These are phyloP conservation scores for Caenorhabditis plicata DNA, from an alignment of 2,888 invertebrate genomes.

Conservation along the genomic window DNA sequence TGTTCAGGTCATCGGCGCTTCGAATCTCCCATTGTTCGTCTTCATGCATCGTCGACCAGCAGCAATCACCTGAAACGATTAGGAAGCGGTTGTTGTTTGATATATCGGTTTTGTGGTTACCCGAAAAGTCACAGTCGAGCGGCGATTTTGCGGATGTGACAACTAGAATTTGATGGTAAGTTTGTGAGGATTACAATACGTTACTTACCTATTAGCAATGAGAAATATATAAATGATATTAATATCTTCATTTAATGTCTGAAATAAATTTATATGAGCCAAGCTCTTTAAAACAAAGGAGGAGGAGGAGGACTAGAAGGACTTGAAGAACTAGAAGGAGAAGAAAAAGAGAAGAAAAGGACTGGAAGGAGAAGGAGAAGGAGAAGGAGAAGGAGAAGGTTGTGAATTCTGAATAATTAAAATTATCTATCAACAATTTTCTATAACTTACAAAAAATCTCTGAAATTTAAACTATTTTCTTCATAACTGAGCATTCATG, in stretches of 20 bases:
- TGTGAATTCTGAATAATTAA: not conserved
- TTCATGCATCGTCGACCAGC: conserved; percentile 35
- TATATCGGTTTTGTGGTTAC: too few species aligned
- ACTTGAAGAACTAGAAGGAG: not conserved
- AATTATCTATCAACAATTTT: too few species aligned
- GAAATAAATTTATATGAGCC: too few species aligned
- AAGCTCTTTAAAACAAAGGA: not conserved
- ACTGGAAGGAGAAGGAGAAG: not conserved
- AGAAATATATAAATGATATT: too few species aligned
- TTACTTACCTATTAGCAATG: too few species aligned
- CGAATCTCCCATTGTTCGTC: conserved; percentile 32
- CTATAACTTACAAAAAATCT: too few species aligned
- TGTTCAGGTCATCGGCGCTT: conserved; percentile 23
- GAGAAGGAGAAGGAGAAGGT: not conserved
- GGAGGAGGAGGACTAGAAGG: not conserved
- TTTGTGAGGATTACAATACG: too few species aligned
- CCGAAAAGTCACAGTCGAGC: conserved; percentile 40
- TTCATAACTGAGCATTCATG: too few species aligned
- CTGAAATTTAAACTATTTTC: too few species aligned
- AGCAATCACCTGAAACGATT: conserved; percentile 32
- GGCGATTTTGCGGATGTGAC: conserved; percentile 10
- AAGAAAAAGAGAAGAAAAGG: not conserved
- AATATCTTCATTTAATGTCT: too few species aligned
- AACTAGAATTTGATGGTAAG: too few species aligned
- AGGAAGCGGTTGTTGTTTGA: too few species aligned